These are phyloP conservation scores for Fabriciana adippe DNA, from an alignment of 2,888 invertebrate genomes.

Conservation along the genomic window DNA sequence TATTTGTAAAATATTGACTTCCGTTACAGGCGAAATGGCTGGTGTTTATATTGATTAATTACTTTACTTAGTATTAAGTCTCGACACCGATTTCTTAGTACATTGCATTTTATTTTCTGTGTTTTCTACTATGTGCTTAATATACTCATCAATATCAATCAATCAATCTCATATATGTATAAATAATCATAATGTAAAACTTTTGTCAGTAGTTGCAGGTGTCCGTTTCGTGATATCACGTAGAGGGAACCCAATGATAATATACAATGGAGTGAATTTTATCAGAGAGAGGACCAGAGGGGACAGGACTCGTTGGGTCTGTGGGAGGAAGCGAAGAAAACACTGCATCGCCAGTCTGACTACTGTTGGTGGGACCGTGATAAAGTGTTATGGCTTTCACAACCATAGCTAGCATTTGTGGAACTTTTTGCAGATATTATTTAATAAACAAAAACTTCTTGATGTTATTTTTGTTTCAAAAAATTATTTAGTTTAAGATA, in stretches of 20 bases:
- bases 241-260: conserved; percentile 67
- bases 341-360: conserved; percentile 64
- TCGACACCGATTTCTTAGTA: too few relatives aligned
- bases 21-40: too few relatives aligned
- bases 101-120: neutral
- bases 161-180: too few relatives aligned
- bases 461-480: neutral
- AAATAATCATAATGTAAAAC: conserved; percentile 9
- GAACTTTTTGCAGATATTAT: conserved; percentile 22
- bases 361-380: conserved; percentile 52
- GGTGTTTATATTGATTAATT: too few relatives aligned
- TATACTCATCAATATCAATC: too few relatives aligned
- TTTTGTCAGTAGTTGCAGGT: conserved; percentile 44
- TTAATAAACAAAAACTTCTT: conserved; percentile 15
- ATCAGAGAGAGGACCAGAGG: conserved; percentile 58
- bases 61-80: too few relatives aligned
- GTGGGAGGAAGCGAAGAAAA: conserved; percentile 60
- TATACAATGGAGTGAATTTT: conserved; percentile 62
- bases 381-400: conserved; percentile 59
- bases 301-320: conserved; percentile 62
- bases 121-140: neutral
- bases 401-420: conserved; percentile 58
- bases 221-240: conserved; percentile 57
- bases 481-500: neutral
- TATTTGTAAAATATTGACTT: too few relatives aligned